Base-by-base conservation (phyloP, 2,888 invertebrate species). In the Ganaspis brasiliensis region DNA sequence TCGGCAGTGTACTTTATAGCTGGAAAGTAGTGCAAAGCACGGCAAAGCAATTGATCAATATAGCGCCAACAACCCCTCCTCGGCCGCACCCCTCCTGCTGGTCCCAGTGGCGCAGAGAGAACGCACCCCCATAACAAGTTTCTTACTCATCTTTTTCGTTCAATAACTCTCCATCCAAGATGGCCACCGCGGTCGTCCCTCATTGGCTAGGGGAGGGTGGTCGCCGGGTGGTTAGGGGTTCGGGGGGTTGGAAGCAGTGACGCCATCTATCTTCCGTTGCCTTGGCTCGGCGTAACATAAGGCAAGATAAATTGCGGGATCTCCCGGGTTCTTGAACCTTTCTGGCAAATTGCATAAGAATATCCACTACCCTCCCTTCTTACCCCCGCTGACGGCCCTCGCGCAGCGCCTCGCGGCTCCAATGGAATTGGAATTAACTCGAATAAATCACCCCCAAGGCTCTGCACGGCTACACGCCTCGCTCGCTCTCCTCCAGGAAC, bases 161-260 rank as follows among this genome's bases (percentile, higher is more conserved):
- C 92, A 92, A 92, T 91, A 92, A 91, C 91, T 91, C 91, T 91
- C 91, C 91, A 91, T 90, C 91, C 91, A 91, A 92, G 91, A 92
- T 92, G 91, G 91, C 92, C 91, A 91, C 91, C 91, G 87, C 90
- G 89, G 91, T 91, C 91, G 92, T 92, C 87, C 89, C 91, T 92
- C 91, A 92, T 92, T 92, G 92, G 92, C 90, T 90, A 85, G 90
- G 90, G 91, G 90, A 87, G 89, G 91, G 90, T 91, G 90, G 90
- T 89, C 91, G 90, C 85, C 83, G 84, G 84, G 85, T 82, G 86
- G 85, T 85, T 83, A 84, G 85, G 82, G 81, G 79, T 76, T 83
- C 80, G 84, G 77, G 83, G 87, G 88, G 87, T 87, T 87, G 87
- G 87, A 91, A 87, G 88, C 91, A 91, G 91, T 91, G 91, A 91